phyloP scores from a whole-genome alignment of 37 sponge, comb jelly and placozoan genomes.

The Oscarella lobularis region DNA sequence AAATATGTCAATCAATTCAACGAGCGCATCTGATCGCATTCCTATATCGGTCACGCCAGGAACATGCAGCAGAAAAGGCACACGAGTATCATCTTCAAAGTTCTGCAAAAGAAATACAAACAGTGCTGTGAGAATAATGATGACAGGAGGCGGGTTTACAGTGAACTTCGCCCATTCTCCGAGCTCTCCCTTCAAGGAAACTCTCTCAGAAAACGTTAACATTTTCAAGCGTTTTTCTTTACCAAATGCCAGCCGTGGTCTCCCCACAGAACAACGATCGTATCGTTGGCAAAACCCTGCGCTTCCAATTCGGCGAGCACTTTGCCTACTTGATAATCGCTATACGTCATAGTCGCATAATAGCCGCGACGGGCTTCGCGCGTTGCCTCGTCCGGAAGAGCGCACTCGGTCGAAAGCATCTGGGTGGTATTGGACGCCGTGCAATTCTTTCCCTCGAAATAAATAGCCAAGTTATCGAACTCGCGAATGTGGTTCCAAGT shows the following conservation, averaged over 20 bases:
- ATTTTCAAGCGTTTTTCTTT: too few relatives aligned
- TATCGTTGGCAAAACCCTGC: constrained; percentile 19
- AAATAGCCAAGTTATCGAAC: constrained; percentile 5
- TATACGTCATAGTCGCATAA: constrained; percentile 26
- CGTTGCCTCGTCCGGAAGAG: neutral
- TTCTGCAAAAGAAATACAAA: too few relatives aligned
- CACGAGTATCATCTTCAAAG: constrained; percentile 7
- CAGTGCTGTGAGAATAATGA: neutral
- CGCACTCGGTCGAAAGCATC: neutral
- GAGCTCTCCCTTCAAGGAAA: constrained; percentile 1
- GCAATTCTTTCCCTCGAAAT: constrained; percentile 4
- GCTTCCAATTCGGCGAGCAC: constrained; percentile 13
- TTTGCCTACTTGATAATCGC: constrained; percentile 21
- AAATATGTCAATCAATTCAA: constrained; percentile 9
- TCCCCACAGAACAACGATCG: constrained; percentile 27
- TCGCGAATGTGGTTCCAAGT: neutral
- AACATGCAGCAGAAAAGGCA: constrained; percentile 5
- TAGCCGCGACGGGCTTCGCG: constrained; percentile 2
- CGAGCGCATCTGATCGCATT: neutral
- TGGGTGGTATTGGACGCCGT: neutral
- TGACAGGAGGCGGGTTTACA: neutral
- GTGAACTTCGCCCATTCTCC: neutral
- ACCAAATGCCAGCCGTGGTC: constrained; percentile 43
- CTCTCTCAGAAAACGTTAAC: too few relatives aligned
- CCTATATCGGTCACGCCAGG: neutral